Evolutionary conservation across 1,140 invertebrate species (phyloP).

Genomic region (Tribolium madens): DNA sequence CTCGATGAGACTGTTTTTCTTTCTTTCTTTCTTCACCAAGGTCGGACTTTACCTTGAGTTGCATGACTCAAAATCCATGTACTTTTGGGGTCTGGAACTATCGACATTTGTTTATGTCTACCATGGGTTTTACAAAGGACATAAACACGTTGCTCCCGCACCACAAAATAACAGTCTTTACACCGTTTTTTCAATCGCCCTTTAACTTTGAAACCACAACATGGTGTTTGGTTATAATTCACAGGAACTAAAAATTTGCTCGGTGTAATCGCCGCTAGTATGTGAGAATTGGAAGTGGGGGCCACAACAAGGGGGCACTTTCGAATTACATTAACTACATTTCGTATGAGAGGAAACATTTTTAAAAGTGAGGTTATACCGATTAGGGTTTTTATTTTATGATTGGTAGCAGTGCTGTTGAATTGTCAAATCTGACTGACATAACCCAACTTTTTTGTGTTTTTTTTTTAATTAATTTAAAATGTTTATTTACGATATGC

Average conservation of each 20-base stretch:
- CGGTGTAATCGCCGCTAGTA: neutral
- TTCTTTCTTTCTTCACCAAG: constrained; percentile 65
- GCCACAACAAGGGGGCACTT: neutral
- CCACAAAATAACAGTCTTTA: constrained; percentile 81
- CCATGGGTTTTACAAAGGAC: constrained; percentile 81
- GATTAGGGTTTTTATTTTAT: neutral
- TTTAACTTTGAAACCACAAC: constrained; percentile 73
- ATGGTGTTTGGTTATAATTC: constrained; percentile 41
- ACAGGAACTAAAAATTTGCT: constrained; percentile 44
- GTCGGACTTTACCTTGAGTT: constrained; percentile 73
- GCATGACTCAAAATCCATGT: constrained; percentile 81
- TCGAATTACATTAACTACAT: neutral
- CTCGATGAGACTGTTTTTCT: neutral
- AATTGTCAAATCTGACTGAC: neutral
- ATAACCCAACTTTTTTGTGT: neutral
- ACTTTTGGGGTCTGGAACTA: constrained; percentile 73
- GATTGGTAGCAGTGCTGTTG: neutral
- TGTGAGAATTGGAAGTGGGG: neutral
- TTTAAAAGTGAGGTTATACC: neutral
- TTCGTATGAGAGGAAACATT: neutral
- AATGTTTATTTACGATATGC: constrained; percentile 80
- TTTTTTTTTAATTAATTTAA: neutral
- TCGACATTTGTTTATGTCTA: constrained; percentile 83
- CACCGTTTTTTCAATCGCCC: constrained; percentile 74
- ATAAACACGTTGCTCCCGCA: constrained; percentile 75